phyloP scores from a whole-genome alignment of 2,797 vertebrate genomes.

The Crenichthys baileyi region DNA sequence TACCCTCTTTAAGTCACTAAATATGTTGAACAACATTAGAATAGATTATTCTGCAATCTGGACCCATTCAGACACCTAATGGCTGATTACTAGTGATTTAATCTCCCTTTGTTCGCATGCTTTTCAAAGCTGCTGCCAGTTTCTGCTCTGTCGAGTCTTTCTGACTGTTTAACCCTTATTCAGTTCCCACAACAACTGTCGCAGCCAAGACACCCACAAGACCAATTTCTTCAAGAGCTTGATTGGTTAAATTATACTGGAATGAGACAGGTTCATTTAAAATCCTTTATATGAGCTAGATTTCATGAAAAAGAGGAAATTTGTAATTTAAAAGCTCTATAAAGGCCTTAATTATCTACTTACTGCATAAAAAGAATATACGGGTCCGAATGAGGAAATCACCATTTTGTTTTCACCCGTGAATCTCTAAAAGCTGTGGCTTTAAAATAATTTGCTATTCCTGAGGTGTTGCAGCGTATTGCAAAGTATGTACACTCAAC shows the following conservation, averaged over 20 bases:
- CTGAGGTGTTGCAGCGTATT: neutral
- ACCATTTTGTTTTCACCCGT: neutral
- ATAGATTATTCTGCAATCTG: neutral
- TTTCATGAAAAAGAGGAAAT: neutral
- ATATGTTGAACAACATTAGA: neutral
- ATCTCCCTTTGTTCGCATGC: neutral
- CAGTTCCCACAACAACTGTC: conserved; percentile 7
- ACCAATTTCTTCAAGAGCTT: neutral
- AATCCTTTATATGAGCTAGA: neutral
- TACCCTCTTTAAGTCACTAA: neutral
- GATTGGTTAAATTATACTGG: neutral
- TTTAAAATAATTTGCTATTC: neutral
- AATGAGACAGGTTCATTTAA: neutral
- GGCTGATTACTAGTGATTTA: neutral
- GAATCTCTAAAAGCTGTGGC: neutral
- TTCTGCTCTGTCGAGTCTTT: conserved; percentile 7
- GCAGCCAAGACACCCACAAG: neutral
- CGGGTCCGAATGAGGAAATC: neutral
- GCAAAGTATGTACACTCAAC: neutral
- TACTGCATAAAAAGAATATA: neutral
- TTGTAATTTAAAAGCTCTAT: neutral
- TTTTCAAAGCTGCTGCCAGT: conserved; percentile 5
- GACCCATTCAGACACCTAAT: neutral
- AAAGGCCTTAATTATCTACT: neutral
- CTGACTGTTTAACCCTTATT: neutral